These are phyloP conservation scores for Heteropelma amictum DNA, from an alignment of 2,888 invertebrate species.

Conservation along the genomic window DNA sequence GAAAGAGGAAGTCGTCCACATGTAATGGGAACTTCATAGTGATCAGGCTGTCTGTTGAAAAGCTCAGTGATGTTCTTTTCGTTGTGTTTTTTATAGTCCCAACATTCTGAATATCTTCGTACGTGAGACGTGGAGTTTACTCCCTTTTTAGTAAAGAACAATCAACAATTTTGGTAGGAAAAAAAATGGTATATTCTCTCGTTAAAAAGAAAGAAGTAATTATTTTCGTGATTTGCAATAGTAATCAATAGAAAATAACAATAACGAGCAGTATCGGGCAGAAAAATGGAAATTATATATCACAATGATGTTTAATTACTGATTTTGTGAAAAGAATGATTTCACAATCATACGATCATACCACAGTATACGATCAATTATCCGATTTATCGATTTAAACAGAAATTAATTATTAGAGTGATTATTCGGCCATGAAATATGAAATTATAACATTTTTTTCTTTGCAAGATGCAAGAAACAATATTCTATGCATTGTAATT, in stretches of 20 bases:
- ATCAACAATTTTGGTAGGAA: neutral
- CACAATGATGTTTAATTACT: neutral
- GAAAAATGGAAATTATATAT: neutral
- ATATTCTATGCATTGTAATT: neutral
- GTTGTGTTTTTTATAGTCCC: constrained; percentile 25
- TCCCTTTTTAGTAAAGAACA: neutral
- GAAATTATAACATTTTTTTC: neutral
- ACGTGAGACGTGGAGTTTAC: neutral
- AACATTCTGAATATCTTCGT: constrained; percentile 13
- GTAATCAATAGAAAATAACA: neutral
- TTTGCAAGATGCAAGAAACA: neutral
- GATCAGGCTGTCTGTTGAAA: constrained; percentile 44
- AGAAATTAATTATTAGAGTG: too few relatives aligned
- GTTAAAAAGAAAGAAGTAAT: neutral
- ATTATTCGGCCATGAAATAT: neutral
- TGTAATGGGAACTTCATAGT: constrained; percentile 57
- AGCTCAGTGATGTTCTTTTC: constrained; percentile 57
- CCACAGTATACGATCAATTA: too few relatives aligned
- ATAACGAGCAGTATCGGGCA: neutral
- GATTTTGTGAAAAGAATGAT: neutral
- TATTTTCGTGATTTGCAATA: neutral
- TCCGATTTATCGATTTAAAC: too few relatives aligned
- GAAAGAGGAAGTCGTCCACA: constrained; percentile 45
- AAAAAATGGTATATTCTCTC: neutral
- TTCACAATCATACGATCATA: too few relatives aligned